A percentile compares a stretch with the other conserved stretches of the same genome.
These are phyloP conservation scores for Ennomos fuscantarius DNA, from an alignment of 2,888 invertebrate species.

Conservation along the genomic window DNA sequence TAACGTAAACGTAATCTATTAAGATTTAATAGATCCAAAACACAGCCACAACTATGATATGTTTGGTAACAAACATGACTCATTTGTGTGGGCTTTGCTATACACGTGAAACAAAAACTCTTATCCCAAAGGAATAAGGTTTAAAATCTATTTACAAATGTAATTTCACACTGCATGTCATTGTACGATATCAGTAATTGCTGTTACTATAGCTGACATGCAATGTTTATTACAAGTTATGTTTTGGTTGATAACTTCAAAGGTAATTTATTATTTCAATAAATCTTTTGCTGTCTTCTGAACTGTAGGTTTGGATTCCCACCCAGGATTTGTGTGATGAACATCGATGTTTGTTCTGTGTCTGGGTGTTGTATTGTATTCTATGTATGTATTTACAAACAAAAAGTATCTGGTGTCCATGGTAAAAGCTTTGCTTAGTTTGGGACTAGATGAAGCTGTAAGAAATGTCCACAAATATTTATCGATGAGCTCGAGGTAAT, in stretches of 20 bases:
- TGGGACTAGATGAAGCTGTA: too few relatives aligned
- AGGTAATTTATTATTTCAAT: conserved; percentile 12
- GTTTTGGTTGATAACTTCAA: conserved; percentile 24
- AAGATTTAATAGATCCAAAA: too few relatives aligned
- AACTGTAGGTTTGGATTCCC: too few relatives aligned
- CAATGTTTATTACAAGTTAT: conserved; percentile 30
- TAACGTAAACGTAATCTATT: too few relatives aligned
- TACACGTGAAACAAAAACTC: conserved; percentile 1
- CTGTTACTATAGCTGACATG: conserved; percentile 31
- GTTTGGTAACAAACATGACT: conserved; percentile 32
- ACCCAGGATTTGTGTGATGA: too few relatives aligned
- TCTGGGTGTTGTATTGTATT: too few relatives aligned
- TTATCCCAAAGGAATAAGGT: conserved; percentile 20
- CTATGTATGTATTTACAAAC: too few relatives aligned
- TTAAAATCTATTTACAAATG: conserved; percentile 14
- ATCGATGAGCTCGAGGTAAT: too few relatives aligned
- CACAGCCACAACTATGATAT: neutral
- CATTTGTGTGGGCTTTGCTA: conserved; percentile 19
- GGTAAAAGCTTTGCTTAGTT: too few relatives aligned
- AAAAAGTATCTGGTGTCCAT: too few relatives aligned
- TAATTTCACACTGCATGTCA: conserved; percentile 32
- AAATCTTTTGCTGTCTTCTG: conserved; percentile 12
- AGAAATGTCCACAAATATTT: too few relatives aligned
- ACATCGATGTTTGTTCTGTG: too few relatives aligned
- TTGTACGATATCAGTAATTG: conserved; percentile 39